These are phyloP conservation scores for Patella pellucida DNA, from an alignment of 2,888 invertebrate genomes.

Conservation along the genomic window DNA sequence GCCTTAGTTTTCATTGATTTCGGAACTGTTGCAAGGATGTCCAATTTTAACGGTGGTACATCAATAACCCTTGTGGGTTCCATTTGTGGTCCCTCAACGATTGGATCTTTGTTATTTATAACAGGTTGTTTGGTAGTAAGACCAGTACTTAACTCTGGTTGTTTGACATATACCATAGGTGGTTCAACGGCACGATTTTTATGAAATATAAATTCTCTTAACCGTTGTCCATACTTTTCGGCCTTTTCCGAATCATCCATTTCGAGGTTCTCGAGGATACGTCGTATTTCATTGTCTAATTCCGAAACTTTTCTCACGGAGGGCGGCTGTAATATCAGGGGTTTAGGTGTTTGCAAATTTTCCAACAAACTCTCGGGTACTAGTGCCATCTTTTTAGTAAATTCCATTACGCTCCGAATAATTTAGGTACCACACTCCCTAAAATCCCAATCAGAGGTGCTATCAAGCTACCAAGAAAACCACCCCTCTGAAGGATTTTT, in stretches of 20 bases:
- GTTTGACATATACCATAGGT: neutral
- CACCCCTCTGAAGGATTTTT: conserved; percentile 14
- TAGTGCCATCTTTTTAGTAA: neutral
- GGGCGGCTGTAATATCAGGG: neutral
- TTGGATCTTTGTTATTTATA: too few species aligned
- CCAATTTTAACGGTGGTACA: neutral
- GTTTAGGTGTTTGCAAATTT: neutral
- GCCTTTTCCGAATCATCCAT: neutral
- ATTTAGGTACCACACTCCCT: neutral
- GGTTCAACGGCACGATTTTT: neutral
- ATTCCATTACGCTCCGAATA: neutral
- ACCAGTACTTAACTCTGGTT: too few species aligned
- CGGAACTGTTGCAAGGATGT: neutral
- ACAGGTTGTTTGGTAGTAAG: too few species aligned
- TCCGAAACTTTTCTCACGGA: neutral
- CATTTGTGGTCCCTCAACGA: too few species aligned
- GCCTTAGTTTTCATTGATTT: neutral
- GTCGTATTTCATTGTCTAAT: neutral
- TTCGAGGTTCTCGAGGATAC: neutral
- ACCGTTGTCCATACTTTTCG: neutral
- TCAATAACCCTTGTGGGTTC: too few species aligned
- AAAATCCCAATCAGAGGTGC: neutral
- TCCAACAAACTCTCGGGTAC: neutral
- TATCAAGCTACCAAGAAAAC: neutral
- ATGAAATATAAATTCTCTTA: neutral